Conservation (phyloP, 2,797 vertebrate genomes). For the Decapterus maruadsi region DNA sequence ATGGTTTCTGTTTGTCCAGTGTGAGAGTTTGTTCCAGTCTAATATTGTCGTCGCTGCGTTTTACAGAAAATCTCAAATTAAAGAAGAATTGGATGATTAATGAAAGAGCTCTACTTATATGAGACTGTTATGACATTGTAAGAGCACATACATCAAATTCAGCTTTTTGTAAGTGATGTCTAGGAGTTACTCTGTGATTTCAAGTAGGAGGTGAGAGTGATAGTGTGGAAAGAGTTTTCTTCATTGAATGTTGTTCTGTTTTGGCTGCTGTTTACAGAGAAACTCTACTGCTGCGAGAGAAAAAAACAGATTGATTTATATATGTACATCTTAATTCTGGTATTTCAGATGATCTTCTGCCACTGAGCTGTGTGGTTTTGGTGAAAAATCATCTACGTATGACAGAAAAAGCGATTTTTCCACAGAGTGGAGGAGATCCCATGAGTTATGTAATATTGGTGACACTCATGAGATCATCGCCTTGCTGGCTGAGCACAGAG, state of each 20-base stretch:
- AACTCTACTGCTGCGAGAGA: too few species aligned
- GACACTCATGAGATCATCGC: conserved; percentile 50
- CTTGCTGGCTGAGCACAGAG: conserved; percentile 29
- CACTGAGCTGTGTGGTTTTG: not conserved
- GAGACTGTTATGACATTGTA: too few species aligned
- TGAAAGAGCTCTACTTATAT: too few species aligned
- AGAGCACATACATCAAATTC: not conserved
- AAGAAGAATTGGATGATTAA: not conserved
- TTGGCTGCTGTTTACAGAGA: not conserved
- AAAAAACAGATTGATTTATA: not conserved
- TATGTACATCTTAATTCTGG: not conserved
- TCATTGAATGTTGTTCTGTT: not conserved
- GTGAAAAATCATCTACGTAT: not conserved
- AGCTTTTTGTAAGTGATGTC: conserved; percentile 6
- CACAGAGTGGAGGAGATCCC: conserved; percentile 31
- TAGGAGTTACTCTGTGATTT: conserved; percentile 17
- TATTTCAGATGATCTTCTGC: conserved; percentile 6
- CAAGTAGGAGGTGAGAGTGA: not conserved
- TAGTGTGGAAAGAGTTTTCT: not conserved
- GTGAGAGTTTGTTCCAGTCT: not conserved
- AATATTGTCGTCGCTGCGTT: not conserved
- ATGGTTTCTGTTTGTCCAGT: not conserved
- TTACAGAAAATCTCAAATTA: not conserved
- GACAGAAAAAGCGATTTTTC: conserved; percentile 29
- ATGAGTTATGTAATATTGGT: conserved; percentile 46